These are phyloP conservation scores for Catamblyrhynchus diadema DNA, from an alignment of 2,797 vertebrate genomes.

Conservation along the genomic window DNA sequence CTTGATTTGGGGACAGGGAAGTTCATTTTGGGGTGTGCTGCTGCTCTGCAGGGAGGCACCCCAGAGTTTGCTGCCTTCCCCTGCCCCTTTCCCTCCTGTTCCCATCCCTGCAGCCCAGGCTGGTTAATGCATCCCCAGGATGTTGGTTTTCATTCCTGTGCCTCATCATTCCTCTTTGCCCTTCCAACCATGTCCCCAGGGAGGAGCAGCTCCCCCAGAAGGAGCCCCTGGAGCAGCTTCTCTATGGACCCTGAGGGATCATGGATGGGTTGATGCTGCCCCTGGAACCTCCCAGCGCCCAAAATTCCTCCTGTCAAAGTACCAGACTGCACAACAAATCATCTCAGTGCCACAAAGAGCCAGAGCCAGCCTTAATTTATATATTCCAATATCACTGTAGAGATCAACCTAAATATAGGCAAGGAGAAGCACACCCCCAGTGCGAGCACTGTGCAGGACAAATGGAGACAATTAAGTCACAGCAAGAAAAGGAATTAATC, in stretches of 20 bases:
- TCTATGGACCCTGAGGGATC: neutral
- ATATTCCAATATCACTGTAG: neutral
- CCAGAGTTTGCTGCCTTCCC: neutral
- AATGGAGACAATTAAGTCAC: conserved; percentile 29
- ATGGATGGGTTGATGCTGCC: accelerated
- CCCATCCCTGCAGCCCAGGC: neutral
- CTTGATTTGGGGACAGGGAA: neutral
- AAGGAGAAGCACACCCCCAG: neutral
- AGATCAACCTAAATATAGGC: conserved; percentile 37
- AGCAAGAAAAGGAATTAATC: conserved; percentile 25
- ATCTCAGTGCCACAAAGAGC: neutral
- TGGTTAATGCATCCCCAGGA: neutral
- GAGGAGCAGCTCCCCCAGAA: neutral
- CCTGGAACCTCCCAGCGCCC: neutral
- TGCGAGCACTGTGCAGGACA: neutral
- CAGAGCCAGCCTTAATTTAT: neutral
- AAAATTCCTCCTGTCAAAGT: accelerated
- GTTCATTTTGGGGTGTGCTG: neutral
- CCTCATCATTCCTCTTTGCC: neutral
- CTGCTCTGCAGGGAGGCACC: neutral
- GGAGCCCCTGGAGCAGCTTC: neutral
- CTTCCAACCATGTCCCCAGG: neutral
- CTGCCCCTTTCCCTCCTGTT: neutral
- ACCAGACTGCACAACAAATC: neutral
- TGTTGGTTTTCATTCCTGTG: conserved; percentile 14